Base-by-base conservation (phyloP, 2,113 vertebrate genomes). In the Pontoporia blainvillei region DNA sequence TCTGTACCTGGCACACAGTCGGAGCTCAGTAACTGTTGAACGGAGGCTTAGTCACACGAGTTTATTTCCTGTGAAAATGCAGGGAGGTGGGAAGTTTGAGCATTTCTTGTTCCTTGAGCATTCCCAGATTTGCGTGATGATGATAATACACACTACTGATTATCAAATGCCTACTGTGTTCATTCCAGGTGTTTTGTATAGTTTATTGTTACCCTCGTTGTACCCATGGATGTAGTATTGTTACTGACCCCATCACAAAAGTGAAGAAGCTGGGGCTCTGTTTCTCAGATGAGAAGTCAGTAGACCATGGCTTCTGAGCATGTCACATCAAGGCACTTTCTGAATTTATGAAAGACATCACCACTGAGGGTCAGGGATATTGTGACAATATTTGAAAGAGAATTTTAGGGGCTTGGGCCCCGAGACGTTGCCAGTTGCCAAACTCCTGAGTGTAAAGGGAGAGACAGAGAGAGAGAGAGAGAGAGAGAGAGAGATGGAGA, bases 141-240 rank as follows among this genome's bases (percentile, higher is more conserved):
- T 0, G 49, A 36, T 25, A 21, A n/a, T 12, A 31, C 31, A 8
- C 5, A 8, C 31, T 46, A 10, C 71, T 29, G 39, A 54, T 66
- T 44, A 11, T 39, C 8, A 7, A 9, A 14, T 12, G 9, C 61
- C 41, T 81, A 6, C 52, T 46, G 0, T 46, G 29, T 69, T 73
- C 29, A 31, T 44, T 52, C 6, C 0, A 1, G 44, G 52, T 31
- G 46, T 49, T 17, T 39, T 59, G 2, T 34, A 1, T 29, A 69
- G 44, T 36, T 92, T 13, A 6, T 8, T 12, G 12, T 75, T 41
- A 29, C 54, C 8, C 13, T 39, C 4, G 0, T 14, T 10, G 41
- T 29, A 1, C 21, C 62, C n/a, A 4, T 13, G 13, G 39, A 2
- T 1, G 0, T 2, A 12, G 13, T 5, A 6, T 17, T 34, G 1